These are phyloP conservation scores for Acanthisitta chloris DNA, from an alignment of 2,113 vertebrate genomes.

Conservation along the genomic window DNA sequence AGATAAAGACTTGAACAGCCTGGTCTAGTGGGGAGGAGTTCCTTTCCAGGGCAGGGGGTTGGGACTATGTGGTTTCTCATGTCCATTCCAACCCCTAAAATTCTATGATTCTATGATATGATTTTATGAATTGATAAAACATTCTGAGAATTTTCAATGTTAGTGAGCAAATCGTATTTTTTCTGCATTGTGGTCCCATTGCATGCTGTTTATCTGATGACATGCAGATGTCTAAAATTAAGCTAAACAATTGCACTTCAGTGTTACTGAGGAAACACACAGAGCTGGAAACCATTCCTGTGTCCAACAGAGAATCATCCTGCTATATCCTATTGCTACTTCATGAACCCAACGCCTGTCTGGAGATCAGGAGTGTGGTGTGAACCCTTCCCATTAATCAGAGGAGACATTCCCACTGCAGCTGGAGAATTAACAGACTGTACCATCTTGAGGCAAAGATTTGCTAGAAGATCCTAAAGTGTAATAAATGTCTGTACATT, in stretches of 20 bases:
- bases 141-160: too few species aligned
- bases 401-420: background rate
- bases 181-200: background rate
- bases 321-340: background rate
- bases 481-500: background rate
- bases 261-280: background rate
- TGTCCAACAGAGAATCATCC: background rate
- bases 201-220: background rate
- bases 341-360: background rate
- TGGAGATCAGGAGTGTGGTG: background rate
- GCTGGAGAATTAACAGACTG: background rate
- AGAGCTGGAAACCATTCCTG: background rate
- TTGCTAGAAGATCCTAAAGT: background rate
- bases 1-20: too few species aligned
- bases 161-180: background rate
- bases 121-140: background rate
- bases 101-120: too few species aligned
- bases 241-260: background rate
- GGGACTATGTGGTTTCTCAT: too few species aligned
- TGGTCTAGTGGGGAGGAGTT: too few species aligned
- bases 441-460: background rate
- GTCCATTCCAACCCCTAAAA: too few species aligned
- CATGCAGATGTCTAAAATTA: background rate
- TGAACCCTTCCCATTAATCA: background rate
- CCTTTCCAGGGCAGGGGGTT: too few species aligned